A percentile compares a stretch with the other conserved stretches of the same genome.
These are phyloP conservation scores for Dunckerocampus dactyliophorus DNA, from an alignment of 2,113 vertebrate genomes.

Conservation along the genomic window DNA sequence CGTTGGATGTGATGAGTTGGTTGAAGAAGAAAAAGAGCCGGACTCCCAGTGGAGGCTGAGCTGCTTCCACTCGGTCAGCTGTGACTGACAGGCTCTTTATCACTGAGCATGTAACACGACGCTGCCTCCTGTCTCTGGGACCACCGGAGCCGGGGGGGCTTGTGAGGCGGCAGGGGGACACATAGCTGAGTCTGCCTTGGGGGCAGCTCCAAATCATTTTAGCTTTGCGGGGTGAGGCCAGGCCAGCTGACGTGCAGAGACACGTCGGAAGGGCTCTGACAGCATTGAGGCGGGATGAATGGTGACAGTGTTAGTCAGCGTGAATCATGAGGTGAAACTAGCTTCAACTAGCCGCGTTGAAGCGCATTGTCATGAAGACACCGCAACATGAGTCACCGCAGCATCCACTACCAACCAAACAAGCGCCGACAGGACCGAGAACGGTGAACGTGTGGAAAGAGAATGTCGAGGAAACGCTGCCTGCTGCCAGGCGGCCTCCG, in stretches of 20 bases:
- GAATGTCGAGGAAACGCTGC: not conserved
- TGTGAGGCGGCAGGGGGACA: not conserved
- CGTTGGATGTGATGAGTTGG: too few relatives aligned
- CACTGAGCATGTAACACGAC: too few relatives aligned
- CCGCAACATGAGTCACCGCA: not conserved
- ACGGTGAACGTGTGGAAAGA: not conserved
- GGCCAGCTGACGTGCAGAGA: not conserved
- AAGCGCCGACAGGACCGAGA: not conserved
- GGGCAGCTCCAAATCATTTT: not conserved
- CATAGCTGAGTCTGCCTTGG: not conserved
- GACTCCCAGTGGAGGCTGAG: too few relatives aligned
- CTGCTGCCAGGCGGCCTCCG: conserved; percentile 27
- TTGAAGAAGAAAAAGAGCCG: too few relatives aligned
- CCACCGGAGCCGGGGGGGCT: not conserved
- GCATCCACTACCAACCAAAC: too few relatives aligned
- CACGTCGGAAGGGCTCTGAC: too few relatives aligned
- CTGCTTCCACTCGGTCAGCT: too few relatives aligned
- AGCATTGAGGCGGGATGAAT: not conserved
- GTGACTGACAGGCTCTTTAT: too few relatives aligned
- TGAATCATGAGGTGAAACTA: not conserved
- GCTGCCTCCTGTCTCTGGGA: too few relatives aligned
- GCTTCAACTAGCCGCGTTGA: not conserved
- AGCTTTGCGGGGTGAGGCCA: not conserved
- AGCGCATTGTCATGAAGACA: not conserved
- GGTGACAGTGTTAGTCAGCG: not conserved